These are phyloP conservation scores for Neuroscelio doddi DNA, from an alignment of 2,888 invertebrate species.

Conservation along the genomic window DNA sequence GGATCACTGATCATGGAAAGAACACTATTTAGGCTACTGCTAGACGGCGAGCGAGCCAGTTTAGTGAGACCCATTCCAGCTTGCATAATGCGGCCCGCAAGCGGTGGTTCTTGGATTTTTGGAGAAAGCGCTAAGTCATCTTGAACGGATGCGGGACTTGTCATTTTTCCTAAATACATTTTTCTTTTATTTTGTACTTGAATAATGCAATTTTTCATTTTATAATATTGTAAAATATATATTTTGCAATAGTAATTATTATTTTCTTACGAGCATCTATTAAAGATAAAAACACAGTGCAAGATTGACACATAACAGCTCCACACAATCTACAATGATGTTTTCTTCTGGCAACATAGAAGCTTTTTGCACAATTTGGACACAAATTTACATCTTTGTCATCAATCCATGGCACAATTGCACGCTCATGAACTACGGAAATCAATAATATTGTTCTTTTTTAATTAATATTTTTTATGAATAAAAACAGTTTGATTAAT, in stretches of 20 bases:
- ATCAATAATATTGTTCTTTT: slow-evolving; percentile 5
- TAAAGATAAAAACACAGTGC: slow-evolving; percentile 88
- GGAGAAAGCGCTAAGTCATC: slow-evolving; percentile 66
- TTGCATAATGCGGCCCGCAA: slow-evolving; percentile 61
- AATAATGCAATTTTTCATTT: background rate
- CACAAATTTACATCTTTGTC: slow-evolving; percentile 92
- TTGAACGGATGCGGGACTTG: slow-evolving; percentile 72
- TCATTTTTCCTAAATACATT: slow-evolving; percentile 73
- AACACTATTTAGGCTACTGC: slow-evolving; percentile 73
- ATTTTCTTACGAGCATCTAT: slow-evolving; percentile 82
- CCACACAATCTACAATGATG: slow-evolving; percentile 98
- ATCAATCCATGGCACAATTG: slow-evolving; percentile 92
- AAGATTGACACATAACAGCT: slow-evolving; percentile 92
- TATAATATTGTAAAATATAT: slow-evolving; percentile 5
- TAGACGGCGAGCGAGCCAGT: slow-evolving; percentile 71
- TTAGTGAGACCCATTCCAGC: slow-evolving; percentile 66
- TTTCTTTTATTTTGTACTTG: background rate
- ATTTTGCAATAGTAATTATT: slow-evolving; percentile 8
- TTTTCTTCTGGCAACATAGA: slow-evolving; percentile 89
- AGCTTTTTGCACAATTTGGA: slow-evolving; percentile 91
- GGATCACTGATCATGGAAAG: slow-evolving; percentile 66
- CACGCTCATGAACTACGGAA: slow-evolving; percentile 76
- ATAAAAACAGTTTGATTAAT: no score
- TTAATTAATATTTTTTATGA: no score
- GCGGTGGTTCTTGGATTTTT: slow-evolving; percentile 55